Percentiles rank a stretch among this genome's conserved stretches.
Conservation (phyloP, 92 coral and sea anemone genomes). For the Phenganax stokvisi region DNA sequence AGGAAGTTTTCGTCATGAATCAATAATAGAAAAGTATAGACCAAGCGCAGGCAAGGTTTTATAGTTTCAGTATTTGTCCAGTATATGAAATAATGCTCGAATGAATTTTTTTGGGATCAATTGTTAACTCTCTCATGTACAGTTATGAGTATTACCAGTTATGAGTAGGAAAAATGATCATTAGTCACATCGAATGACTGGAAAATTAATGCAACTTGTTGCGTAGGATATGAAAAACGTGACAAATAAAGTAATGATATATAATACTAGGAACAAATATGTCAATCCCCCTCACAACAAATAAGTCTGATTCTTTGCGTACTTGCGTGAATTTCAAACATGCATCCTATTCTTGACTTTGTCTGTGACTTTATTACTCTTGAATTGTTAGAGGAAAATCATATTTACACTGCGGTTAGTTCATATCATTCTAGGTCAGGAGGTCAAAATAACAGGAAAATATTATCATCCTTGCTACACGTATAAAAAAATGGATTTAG, state of each 20-base stretch:
- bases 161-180: neutral
- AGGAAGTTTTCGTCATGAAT: too few relatives aligned
- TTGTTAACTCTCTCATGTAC: too few relatives aligned
- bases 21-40: too few relatives aligned
- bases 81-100: too few relatives aligned
- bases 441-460: slow-evolving; percentile 16
- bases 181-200: neutral
- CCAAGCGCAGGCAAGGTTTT: too few relatives aligned
- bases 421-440: neutral
- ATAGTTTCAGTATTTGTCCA: too few relatives aligned
- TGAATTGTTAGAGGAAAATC: neutral
- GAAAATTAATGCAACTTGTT: neutral
- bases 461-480: neutral
- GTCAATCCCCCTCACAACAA: neutral
- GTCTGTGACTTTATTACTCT: neutral
- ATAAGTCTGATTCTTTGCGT: too few relatives aligned
- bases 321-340: too few relatives aligned
- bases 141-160: too few relatives aligned
- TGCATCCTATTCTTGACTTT: too few relatives aligned
- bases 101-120: too few relatives aligned
- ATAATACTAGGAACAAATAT: slow-evolving; percentile 1
- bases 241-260: neutral
- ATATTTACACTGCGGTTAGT: slow-evolving; percentile 1
- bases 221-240: neutral
- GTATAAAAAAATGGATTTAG: neutral